Evolutionary conservation across 2,113 vertebrate genomes (phyloP).

Genomic region (Corydoras maculifer): DNA sequence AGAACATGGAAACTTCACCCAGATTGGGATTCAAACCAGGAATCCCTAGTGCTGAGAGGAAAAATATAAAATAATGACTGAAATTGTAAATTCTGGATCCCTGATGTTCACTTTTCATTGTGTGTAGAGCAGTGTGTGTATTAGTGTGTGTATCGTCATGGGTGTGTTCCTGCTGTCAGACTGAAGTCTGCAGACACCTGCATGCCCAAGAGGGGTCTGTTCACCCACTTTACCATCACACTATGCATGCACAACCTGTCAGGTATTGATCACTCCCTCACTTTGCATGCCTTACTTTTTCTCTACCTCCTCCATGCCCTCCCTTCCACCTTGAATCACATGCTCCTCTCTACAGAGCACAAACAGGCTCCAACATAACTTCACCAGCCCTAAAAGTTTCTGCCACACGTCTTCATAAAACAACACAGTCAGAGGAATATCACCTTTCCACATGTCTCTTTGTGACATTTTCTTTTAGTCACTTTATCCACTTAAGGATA

Average conservation of each 20-base stretch:
- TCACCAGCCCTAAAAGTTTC: too few relatives aligned
- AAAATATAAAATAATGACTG: not conserved
- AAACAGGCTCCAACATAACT: too few relatives aligned
- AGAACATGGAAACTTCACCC: too few relatives aligned
- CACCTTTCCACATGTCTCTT: constrained; percentile 39
- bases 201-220: constrained; percentile 56
- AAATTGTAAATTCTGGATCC: too few relatives aligned
- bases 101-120: not conserved
- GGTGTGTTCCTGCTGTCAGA: constrained; percentile 53
- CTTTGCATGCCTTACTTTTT: not conserved
- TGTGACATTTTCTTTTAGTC: constrained; percentile 11
- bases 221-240: constrained; percentile 48
- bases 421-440: constrained; percentile 34
- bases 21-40: too few relatives aligned
- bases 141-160: constrained; percentile 10
- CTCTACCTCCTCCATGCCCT: constrained; percentile 24
- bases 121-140: constrained; percentile 34
- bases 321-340: too few relatives aligned
- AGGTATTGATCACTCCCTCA: constrained; percentile 48
- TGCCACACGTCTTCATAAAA: constrained; percentile 32
- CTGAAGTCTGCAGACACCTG: constrained; percentile 48
- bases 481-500: not conserved
- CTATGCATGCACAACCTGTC: constrained; percentile 53
- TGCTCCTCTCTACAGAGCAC: too few relatives aligned
- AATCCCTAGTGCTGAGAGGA: too few relatives aligned